Conservation (phyloP, 2,113 vertebrate genomes). For the Hiodon tergisus region DNA sequence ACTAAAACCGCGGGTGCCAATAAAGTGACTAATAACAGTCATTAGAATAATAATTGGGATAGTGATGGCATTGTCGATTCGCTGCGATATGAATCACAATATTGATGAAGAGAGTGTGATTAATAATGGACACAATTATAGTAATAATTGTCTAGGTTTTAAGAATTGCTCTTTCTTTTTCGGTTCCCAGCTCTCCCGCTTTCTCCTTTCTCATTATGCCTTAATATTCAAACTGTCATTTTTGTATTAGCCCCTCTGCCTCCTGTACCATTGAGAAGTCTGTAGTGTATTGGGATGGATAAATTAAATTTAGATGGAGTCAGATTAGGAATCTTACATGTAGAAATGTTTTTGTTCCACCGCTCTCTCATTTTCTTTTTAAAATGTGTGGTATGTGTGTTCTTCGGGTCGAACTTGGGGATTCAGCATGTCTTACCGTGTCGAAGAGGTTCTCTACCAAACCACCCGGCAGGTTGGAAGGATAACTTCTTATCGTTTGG, state of each 20-base stretch:
- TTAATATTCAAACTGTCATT: constrained; percentile 32
- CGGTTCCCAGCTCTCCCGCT: constrained; percentile 29
- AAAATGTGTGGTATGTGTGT: not conserved
- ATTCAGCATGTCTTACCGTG: not conserved
- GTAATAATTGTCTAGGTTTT: constrained; percentile 50
- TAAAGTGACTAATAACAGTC: constrained; percentile 64
- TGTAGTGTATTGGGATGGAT: constrained; percentile 56
- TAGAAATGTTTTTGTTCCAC: not conserved
- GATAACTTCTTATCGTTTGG: too few species aligned
- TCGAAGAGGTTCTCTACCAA: too few species aligned
- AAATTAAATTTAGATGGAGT: constrained; percentile 57
- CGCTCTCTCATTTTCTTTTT: constrained; percentile 24
- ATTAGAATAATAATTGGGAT: constrained; percentile 65
- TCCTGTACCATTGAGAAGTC: constrained; percentile 37
- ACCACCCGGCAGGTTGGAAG: not conserved
- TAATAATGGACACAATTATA: constrained; percentile 60
- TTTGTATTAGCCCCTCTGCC: constrained; percentile 41
- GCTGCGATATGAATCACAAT: constrained; percentile 64
- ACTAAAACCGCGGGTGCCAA: constrained; percentile 42
- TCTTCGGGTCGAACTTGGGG: not conserved
- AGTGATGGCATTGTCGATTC: constrained; percentile 48
- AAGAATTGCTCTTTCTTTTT: constrained; percentile 21
- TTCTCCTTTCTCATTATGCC: constrained; percentile 40
- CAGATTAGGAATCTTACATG: constrained; percentile 25
- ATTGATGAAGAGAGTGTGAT: constrained; percentile 58